Conservation (phyloP, 1,140 invertebrate species). For the Nasonia giraulti region DNA sequence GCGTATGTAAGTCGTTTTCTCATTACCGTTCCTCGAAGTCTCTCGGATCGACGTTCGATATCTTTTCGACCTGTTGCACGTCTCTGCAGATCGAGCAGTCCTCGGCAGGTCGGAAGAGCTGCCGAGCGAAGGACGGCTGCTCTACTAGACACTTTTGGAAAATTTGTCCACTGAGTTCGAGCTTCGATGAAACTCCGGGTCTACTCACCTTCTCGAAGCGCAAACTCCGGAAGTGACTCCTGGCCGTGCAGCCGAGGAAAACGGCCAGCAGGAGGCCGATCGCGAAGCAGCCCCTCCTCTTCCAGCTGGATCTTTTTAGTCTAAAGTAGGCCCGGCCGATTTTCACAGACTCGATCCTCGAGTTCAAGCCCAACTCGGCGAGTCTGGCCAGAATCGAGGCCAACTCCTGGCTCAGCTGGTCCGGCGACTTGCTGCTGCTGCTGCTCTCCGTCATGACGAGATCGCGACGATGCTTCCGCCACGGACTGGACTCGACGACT, state of each 20-base stretch:
- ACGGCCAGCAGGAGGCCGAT: background rate
- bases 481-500: slow-evolving; percentile 2
- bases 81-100: slow-evolving; percentile 83
- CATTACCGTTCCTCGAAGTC: slow-evolving; percentile 80
- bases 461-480: too few species aligned
- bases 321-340: background rate
- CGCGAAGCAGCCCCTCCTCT: background rate
- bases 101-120: slow-evolving; percentile 83
- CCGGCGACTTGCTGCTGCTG: slow-evolving; percentile 23
- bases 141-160: slow-evolving; percentile 77
- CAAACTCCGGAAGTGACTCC: background rate
- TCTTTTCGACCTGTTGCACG: slow-evolving; percentile 78
- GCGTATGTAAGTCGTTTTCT: too few species aligned
- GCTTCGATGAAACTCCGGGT: background rate
- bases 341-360: background rate
- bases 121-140: slow-evolving; percentile 76
- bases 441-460: slow-evolving; percentile 38
- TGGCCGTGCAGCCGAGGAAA: background rate
- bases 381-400: background rate
- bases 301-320: background rate
- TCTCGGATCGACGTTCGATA: slow-evolving; percentile 78
- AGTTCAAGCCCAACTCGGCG: background rate
- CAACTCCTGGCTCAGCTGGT: background rate
- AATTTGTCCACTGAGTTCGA: background rate
- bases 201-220: slow-evolving; percentile 22